Percentiles rank a stretch among this genome's conserved stretches.
Evolutionary conservation across 2,797 vertebrate species (phyloP).

Genomic region (Chrosomus eos): DNA sequence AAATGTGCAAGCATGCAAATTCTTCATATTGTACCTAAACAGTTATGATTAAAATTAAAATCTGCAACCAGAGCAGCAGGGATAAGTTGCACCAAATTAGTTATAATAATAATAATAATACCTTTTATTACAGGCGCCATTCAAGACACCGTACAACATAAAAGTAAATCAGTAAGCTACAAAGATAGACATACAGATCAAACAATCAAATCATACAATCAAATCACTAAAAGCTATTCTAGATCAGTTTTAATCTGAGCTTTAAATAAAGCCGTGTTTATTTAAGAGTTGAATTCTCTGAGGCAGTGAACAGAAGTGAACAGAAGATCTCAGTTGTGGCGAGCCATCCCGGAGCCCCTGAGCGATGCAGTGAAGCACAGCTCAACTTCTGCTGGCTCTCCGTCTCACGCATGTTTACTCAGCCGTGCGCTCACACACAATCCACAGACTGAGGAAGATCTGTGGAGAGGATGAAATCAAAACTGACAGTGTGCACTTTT

Average conservation of each 20-base stretch:
- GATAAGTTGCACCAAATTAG: background rate
- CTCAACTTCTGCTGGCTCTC: background rate
- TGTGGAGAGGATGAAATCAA: background rate
- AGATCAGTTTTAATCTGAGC: too few species aligned
- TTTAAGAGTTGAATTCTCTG: background rate
- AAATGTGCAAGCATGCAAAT: background rate
- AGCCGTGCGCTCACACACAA: background rate
- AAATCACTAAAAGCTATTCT: too few species aligned
- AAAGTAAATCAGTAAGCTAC: too few species aligned
- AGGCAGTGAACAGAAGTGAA: slow-evolving; percentile 22
- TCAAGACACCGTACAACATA: too few species aligned
- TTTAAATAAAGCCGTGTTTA: too few species aligned
- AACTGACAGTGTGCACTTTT: background rate
- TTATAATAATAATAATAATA: background rate
- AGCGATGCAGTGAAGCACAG: background rate
- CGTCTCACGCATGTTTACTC: background rate
- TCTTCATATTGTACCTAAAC: background rate
- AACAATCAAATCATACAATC: too few species aligned
- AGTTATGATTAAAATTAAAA: background rate
- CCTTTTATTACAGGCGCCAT: too few species aligned
- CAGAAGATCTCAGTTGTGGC: slow-evolving; percentile 19
- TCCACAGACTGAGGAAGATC: background rate
- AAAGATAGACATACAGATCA: too few species aligned
- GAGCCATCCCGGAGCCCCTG: slow-evolving; percentile 9
- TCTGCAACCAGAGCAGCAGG: too few species aligned